Percentiles rank a stretch among this genome's conserved stretches.
Conservation (phyloP, 2,797 vertebrate species). For the Muscicapa comitata region DNA sequence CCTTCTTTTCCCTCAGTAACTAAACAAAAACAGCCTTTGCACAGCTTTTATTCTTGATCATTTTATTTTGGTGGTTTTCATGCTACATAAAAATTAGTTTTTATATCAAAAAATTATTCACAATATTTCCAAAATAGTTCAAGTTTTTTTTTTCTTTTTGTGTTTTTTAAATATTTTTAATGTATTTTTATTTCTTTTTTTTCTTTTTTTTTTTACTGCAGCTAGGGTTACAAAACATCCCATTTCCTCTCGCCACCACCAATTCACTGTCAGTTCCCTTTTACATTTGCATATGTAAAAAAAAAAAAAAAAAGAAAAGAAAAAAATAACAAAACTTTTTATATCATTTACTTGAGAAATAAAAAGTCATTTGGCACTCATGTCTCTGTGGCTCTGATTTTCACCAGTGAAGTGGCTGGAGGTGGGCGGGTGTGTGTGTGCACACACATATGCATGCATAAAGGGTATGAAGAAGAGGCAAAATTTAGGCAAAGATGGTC, state of each 20-base stretch:
- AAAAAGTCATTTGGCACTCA: conserved; percentile 55
- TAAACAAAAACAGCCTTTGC: conserved; percentile 62
- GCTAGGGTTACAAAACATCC: conserved; percentile 59
- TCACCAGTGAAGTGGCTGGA: conserved; percentile 36
- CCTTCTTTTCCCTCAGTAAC: conserved; percentile 6
- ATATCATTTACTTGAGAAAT: conserved; percentile 30
- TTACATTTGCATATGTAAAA: conserved; percentile 54
- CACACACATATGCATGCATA: background rate
- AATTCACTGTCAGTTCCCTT: conserved; percentile 35
- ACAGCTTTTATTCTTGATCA: conserved; percentile 66
- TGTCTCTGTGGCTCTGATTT: conserved; percentile 45
- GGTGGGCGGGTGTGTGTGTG: background rate
- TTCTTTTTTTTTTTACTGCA: conserved; percentile 50
- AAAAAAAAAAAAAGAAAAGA: background rate
- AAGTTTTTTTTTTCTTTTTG: conserved; percentile 43
- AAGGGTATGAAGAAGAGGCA: background rate
- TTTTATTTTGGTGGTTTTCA: conserved; percentile 73
- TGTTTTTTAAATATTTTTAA: conserved; percentile 59
- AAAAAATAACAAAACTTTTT: background rate
- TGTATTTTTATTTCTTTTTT: conserved; percentile 43
- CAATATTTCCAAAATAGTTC: conserved; percentile 68
- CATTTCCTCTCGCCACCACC: conserved; percentile 44
- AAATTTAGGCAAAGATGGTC: conserved; percentile 39
- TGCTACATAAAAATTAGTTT: conserved; percentile 67
- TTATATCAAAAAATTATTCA: conserved; percentile 72